phyloP scores from a whole-genome alignment of 2,888 invertebrate genomes.

The Leptopilina syphax region DNA sequence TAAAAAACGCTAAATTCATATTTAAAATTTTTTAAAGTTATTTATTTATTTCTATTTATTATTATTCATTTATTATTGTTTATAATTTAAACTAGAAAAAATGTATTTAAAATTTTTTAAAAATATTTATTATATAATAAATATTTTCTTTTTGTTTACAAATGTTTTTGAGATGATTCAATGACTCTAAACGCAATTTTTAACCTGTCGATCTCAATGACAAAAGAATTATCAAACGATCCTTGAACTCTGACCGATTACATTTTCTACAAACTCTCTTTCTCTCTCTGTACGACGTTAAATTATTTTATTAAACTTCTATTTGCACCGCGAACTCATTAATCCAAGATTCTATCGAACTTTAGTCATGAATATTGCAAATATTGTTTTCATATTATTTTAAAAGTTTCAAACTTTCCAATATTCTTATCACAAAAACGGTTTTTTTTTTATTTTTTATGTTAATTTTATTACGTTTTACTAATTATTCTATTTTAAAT shows the following conservation, averaged over 20 bases:
- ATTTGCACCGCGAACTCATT: constrained; percentile 1
- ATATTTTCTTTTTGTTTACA: not conserved
- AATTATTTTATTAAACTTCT: constrained; percentile 42
- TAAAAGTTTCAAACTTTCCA: not conserved
- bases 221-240: constrained; percentile 54
- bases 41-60: no score
- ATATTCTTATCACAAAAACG: not conserved
- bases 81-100: no score
- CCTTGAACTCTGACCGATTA: constrained; percentile 56
- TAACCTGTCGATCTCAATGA: constrained; percentile 55
- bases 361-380: constrained; percentile 20
- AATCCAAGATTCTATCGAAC: constrained; percentile 1
- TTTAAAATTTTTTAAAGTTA: no score
- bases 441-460: no score
- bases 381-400: not conserved
- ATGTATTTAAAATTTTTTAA: not conserved
- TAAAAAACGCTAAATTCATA: no score
- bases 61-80: not conserved
- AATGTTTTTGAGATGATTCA: not conserved
- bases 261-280: constrained; percentile 9
- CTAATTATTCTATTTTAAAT: no score
- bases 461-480: no score
- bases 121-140: not conserved
- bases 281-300: constrained; percentile 35
- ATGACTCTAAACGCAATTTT: constrained; percentile 40